phyloP scores from a whole-genome alignment of 1,140 invertebrate genomes.

The Eumeta japonica region DNA sequence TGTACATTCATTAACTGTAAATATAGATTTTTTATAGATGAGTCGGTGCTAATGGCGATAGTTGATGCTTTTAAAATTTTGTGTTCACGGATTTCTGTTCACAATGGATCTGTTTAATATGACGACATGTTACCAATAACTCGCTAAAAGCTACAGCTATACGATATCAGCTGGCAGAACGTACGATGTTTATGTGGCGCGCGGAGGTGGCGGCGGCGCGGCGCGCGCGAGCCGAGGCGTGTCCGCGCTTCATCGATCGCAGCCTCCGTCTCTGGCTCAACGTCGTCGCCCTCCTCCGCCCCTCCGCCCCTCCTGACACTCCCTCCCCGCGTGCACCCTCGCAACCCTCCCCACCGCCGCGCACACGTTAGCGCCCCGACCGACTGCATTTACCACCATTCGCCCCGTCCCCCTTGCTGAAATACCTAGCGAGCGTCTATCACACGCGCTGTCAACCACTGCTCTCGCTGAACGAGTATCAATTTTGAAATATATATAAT shows the following conservation, averaged over 20 bases:
- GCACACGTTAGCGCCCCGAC: slow-evolving; percentile 49
- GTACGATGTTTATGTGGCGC: no score
- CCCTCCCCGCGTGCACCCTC: slow-evolving; percentile 5
- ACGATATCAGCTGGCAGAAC: no score
- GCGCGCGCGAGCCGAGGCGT: slow-evolving; percentile 55
- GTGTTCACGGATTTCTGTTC: slow-evolving; percentile 6
- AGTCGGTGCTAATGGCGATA: background rate
- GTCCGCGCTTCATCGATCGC: slow-evolving; percentile 56
- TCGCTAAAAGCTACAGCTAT: no score
- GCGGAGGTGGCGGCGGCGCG: slow-evolving; percentile 25
- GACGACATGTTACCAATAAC: background rate
- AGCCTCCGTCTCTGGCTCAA: slow-evolving; percentile 50
- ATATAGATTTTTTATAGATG: no score
- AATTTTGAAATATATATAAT: no score
- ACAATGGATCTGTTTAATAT: background rate
- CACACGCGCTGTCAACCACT: slow-evolving; percentile 25
- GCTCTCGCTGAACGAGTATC: no score
- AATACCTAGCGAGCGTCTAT: no score
- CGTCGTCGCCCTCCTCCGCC: slow-evolving; percentile 38
- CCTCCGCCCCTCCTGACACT: slow-evolving; percentile 11
- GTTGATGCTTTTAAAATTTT: background rate
- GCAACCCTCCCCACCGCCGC: slow-evolving; percentile 14
- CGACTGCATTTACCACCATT: slow-evolving; percentile 53
- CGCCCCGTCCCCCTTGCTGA: no score
- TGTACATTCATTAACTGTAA: no score